Evolutionary conservation across 2,888 invertebrate genomes (phyloP), one percentile per base, ranked within the genome.

Genomic region (Agapostemon virescens): DNA sequence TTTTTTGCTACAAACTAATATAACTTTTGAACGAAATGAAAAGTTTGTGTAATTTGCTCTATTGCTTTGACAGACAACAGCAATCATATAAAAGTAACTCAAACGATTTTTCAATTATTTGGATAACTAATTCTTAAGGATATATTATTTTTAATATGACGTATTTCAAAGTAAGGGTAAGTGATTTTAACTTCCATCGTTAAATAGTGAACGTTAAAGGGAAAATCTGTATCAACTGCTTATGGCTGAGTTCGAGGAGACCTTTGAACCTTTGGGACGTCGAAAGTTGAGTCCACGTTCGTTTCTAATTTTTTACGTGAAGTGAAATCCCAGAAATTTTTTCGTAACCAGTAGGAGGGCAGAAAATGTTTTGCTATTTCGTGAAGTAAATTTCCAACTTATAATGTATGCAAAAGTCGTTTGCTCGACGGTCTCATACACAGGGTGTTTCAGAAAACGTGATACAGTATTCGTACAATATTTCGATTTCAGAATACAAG

Each of bases 331-430:
- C 33, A 61, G 61, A 61, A 61, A 33, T 61, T 61, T 33, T 20
- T 61, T 61, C 26, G 2, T 55, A 55, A 55, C 26, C 23, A 20
- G 61, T 20, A 9, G 33, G 20, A 20, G 20, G 33, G 33, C 33
- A 61, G 61, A 61, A 61, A 61, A 33, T 33, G 20, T 33, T 61
- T 61, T 61, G 33, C 61, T 33, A 30, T 33, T 61, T 61, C 61
- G 20, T 1, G 3, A 61, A 61, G 61, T 61, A 61, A 33, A 61
- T 61, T 61, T 33, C 26, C 15, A 55, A 55, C 55, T 55, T 55
- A 7, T 55, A 55, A 30, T 55, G 2, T 26, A 55, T 55, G 55
- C 26, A 26, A 30, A 55, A 55, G 55, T 17, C 26, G 55, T 55
- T 55, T 55, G 26, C 15, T 17, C 26, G 26, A 26, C 17, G 30